Percentiles rank a stretch among this genome's conserved stretches.
Evolutionary conservation across 1,140 invertebrate species (phyloP).

Genomic region (Apocrypta bakeri): DNA sequence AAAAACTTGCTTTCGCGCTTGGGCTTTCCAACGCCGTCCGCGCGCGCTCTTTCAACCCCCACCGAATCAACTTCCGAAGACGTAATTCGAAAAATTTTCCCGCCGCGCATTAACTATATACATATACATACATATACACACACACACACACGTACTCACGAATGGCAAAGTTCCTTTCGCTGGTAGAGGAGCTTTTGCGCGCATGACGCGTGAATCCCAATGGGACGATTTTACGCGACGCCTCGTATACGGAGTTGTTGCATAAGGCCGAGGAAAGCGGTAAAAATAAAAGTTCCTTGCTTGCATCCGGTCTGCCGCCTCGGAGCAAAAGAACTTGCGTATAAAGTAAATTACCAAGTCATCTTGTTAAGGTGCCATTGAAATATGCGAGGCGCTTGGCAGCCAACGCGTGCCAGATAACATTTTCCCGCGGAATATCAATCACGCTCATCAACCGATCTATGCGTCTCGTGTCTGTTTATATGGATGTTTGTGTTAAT

Average conservation of each 20-base stretch:
- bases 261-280: background rate
- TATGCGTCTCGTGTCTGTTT: background rate
- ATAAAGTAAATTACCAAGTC: conserved; percentile 28
- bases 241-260: no score
- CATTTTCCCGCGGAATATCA: background rate
- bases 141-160: no score
- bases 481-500: background rate
- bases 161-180: no score
- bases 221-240: background rate
- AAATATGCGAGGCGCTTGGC: background rate
- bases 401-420: background rate
- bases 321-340: background rate
- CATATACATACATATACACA: no score
- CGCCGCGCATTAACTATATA: background rate
- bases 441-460: background rate
- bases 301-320: no score
- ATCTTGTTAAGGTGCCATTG: conserved; percentile 30
- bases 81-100: conserved; percentile 31
- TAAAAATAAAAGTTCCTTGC: conserved; percentile 29
- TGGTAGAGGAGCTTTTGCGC: no score
- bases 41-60: no score
- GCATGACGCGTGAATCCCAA: conserved; percentile 10
- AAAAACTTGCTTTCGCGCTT: background rate
- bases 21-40: no score
- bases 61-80: background rate